A percentile compares a stretch with the other conserved stretches of the same genome.
Conservation (phyloP, 1,140 invertebrate species). For the Conus ventricosus region DNA sequence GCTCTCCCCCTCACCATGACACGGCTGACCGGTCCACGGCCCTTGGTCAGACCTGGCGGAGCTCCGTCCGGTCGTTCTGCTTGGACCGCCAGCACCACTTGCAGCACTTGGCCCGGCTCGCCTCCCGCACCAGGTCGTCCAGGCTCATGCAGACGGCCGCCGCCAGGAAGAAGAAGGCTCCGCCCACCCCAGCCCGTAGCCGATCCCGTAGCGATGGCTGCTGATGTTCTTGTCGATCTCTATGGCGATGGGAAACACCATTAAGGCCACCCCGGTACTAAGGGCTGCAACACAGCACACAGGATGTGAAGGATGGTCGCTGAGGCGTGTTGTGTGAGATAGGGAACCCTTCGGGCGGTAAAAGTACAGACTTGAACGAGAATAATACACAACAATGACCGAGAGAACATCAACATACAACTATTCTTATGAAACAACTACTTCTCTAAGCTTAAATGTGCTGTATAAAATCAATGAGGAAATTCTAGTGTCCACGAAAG, state of each 20-base stretch:
- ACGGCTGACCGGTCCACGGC: constrained; percentile 13
- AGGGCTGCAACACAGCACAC: constrained; percentile 61
- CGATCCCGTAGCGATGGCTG: constrained; percentile 66
- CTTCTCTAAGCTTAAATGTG: too few species aligned
- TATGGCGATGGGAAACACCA: constrained; percentile 68
- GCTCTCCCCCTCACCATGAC: not conserved
- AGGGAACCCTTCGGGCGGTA: too few species aligned
- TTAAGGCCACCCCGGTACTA: constrained; percentile 66
- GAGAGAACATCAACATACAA: too few species aligned
- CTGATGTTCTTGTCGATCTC: constrained; percentile 57
- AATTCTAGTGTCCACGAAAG: too few species aligned
- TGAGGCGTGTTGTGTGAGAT: too few species aligned
- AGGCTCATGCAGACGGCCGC: constrained; percentile 74
- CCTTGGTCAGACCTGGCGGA: constrained; percentile 60
- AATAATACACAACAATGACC: too few species aligned
- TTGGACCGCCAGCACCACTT: constrained; percentile 61
- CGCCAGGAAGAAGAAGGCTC: constrained; percentile 69
- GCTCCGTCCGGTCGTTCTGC: constrained; percentile 53
- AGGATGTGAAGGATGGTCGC: not conserved
- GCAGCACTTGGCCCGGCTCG: constrained; percentile 62
- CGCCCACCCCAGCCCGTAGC: constrained; percentile 71
- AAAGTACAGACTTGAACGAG: too few species aligned
- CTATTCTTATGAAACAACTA: not conserved
- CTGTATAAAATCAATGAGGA: too few species aligned
- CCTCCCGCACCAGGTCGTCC: constrained; percentile 71